Conservation (phyloP, 2,797 vertebrate species). For the Steatocranus sp. region DNA sequence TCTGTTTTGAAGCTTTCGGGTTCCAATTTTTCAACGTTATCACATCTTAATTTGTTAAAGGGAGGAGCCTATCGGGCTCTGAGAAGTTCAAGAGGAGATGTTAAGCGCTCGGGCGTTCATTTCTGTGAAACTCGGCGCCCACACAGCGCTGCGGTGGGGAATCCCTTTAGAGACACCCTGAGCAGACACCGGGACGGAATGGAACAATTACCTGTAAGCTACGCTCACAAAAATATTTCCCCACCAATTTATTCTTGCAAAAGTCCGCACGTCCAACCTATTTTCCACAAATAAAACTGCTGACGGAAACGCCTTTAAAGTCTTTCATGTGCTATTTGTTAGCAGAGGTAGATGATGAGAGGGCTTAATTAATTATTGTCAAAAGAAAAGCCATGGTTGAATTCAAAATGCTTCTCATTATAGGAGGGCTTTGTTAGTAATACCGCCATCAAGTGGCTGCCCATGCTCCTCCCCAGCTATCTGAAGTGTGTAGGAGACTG, state of each 20-base stretch:
- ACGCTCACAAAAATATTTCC: background rate
- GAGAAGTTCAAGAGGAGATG: constrained; percentile 33
- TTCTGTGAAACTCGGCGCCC: constrained; percentile 65
- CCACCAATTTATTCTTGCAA: background rate
- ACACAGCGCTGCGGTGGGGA: constrained; percentile 59
- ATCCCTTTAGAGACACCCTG: constrained; percentile 64
- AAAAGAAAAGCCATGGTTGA: background rate
- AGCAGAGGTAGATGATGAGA: background rate
- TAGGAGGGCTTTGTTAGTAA: background rate
- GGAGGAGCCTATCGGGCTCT: constrained; percentile 61
- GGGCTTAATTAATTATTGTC: background rate
- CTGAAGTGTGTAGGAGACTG: background rate
- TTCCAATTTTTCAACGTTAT: constrained; percentile 56
- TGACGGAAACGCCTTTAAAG: background rate
- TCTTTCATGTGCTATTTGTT: background rate
- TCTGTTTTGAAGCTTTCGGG: constrained; percentile 25
- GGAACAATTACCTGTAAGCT: constrained; percentile 56
- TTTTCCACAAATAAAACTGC: constrained; percentile 7
- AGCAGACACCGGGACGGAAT: constrained; percentile 18
- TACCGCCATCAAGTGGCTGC: constrained; percentile 57
- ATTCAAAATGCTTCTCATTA: background rate
- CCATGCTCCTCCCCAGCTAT: background rate
- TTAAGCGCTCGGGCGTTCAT: background rate
- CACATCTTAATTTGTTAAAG: constrained; percentile 33
- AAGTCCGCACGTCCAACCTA: background rate